Percentiles rank a stretch among this genome's conserved stretches.
phyloP scores from a whole-genome alignment of 2,797 vertebrate genomes.

The Falco concolor region DNA sequence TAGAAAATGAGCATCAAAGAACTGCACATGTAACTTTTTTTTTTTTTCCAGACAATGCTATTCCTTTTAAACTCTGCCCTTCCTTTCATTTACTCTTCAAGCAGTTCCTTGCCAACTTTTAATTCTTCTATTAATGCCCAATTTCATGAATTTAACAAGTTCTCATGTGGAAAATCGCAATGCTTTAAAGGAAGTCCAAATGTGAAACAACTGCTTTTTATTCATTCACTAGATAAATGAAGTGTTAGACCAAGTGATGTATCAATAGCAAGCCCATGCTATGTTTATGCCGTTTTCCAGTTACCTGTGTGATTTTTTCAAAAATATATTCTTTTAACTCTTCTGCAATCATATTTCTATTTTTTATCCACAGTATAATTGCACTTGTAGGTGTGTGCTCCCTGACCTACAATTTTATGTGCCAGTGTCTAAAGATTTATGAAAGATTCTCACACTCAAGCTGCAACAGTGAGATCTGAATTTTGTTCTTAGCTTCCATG shows the following conservation, averaged over 20 bases:
- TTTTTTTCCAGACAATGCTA: background rate
- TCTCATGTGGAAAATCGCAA: background rate
- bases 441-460: background rate
- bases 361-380: background rate
- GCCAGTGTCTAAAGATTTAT: background rate
- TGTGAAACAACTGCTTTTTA: background rate
- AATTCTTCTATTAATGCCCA: background rate
- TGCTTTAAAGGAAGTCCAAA: background rate
- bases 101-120: background rate
- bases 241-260: background rate
- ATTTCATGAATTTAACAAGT: background rate
- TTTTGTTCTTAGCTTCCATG: background rate
- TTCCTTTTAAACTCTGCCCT: background rate
- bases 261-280: background rate
- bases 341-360: background rate
- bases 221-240: background rate
- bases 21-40: background rate
- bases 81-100: background rate
- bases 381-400: background rate
- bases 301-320: background rate
- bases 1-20: background rate
- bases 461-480: background rate
- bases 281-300: background rate
- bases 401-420: background rate
- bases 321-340: background rate